These are phyloP conservation scores for Scopus umbretta DNA, from an alignment of 2,113 vertebrate species.

Conservation along the genomic window DNA sequence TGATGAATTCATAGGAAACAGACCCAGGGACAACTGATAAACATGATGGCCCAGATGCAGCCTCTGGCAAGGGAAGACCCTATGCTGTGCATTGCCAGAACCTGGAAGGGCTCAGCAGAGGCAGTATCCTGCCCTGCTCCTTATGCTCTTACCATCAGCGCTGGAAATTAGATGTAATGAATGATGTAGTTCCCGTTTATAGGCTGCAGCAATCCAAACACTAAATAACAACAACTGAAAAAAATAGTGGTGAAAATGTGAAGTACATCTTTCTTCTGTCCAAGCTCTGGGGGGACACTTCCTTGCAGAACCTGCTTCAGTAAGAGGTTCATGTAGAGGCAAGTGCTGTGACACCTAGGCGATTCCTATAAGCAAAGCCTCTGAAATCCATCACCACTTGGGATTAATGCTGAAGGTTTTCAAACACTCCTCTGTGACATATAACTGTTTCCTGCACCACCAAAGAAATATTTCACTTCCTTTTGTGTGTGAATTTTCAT, in stretches of 20 bases:
- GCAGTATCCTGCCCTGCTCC: neutral
- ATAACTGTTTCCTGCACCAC: neutral
- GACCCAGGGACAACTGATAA: neutral
- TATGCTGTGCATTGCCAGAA: neutral
- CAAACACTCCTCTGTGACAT: neutral
- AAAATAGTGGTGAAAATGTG: constrained; percentile 15
- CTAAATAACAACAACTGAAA: neutral
- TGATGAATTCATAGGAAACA: neutral
- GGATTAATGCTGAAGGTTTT: neutral
- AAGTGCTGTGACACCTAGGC: neutral
- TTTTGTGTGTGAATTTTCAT: neutral
- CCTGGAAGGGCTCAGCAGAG: neutral
- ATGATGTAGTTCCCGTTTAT: neutral
- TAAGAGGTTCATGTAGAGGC: neutral
- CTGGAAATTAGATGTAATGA: neutral
- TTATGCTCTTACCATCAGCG: neutral
- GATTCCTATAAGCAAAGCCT: neutral
- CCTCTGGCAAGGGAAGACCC: neutral
- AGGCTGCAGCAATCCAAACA: neutral
- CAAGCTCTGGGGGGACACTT: neutral
- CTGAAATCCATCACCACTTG: neutral
- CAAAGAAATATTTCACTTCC: neutral
- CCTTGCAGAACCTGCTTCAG: constrained; percentile 15
- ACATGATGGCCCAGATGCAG: neutral
- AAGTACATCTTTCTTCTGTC: constrained; percentile 2